Evolutionary conservation across 2,888 invertebrate species (phyloP).

Genomic region (Mythimna lalbum): DNA sequence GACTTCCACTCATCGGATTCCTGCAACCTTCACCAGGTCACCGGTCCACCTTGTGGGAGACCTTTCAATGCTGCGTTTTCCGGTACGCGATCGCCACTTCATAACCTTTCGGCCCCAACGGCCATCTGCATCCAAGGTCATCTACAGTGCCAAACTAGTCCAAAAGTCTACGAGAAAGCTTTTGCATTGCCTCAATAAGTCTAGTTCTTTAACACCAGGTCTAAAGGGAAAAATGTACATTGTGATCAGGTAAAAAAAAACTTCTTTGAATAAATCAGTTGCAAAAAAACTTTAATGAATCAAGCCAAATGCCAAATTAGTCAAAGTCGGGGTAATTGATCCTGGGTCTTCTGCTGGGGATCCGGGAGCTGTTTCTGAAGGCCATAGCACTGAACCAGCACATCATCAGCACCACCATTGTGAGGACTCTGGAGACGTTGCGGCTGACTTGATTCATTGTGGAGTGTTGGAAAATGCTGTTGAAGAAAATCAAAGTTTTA

Average conservation of each 20-base stretch:
- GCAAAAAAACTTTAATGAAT: slow-evolving; percentile 9
- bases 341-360: slow-evolving; percentile 41
- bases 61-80: too few species aligned
- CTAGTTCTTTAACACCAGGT: not conserved
- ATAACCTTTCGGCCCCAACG: too few species aligned
- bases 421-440: slow-evolving; percentile 34
- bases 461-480: slow-evolving; percentile 3
- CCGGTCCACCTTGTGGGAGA: too few species aligned
- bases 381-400: slow-evolving; percentile 50
- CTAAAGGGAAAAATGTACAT: not conserved
- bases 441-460: slow-evolving; percentile 43
- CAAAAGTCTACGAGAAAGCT: not conserved
- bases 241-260: not conserved
- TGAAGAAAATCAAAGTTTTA: not conserved
- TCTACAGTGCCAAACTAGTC: too few species aligned
- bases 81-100: too few species aligned
- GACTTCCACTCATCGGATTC: too few species aligned
- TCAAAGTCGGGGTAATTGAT: slow-evolving; percentile 18
- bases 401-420: slow-evolving; percentile 40
- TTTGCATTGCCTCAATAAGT: not conserved
- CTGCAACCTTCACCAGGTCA: too few species aligned
- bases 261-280: not conserved
- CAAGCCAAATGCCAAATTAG: not conserved
- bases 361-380: slow-evolving; percentile 61
- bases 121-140: too few species aligned